Evolutionary conservation across 2,888 invertebrate species (phyloP).

Genomic region (Leptopilina syphax): DNA sequence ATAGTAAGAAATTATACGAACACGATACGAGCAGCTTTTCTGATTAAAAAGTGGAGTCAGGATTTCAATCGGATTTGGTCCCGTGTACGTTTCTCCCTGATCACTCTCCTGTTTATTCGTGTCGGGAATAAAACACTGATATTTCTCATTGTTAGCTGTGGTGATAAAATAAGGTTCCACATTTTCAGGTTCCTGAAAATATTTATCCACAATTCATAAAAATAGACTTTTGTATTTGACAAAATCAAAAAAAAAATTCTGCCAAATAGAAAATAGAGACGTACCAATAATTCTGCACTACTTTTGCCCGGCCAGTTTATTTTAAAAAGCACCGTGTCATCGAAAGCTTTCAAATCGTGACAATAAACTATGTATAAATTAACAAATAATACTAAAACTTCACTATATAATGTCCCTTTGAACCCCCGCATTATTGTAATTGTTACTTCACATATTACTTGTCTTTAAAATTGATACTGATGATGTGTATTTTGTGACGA

Average conservation of each 20-base stretch:
- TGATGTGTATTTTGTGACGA: not conserved
- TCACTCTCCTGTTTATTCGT: slow-evolving; percentile 79
- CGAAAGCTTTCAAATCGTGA: slow-evolving; percentile 87
- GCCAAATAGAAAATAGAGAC: slow-evolving; percentile 44
- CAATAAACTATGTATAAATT: slow-evolving; percentile 64
- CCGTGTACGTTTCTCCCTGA: slow-evolving; percentile 81
- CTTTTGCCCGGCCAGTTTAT: slow-evolving; percentile 86
- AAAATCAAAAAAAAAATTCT: too few relatives aligned
- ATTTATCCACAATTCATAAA: not conserved
- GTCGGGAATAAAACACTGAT: slow-evolving; percentile 89
- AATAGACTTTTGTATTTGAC: too few relatives aligned
- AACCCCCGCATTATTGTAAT: slow-evolving; percentile 25
- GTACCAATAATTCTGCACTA: slow-evolving; percentile 75
- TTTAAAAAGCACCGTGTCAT: slow-evolving; percentile 88
- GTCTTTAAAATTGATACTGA: not conserved
- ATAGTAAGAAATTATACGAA: slow-evolving; percentile 57
- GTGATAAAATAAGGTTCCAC: slow-evolving; percentile 83
- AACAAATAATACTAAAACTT: slow-evolving; percentile 49
- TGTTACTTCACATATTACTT: slow-evolving; percentile 22
- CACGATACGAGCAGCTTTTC: slow-evolving; percentile 89
- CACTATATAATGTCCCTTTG: slow-evolving; percentile 26
- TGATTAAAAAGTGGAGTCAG: slow-evolving; percentile 87
- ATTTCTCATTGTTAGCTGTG: slow-evolving; percentile 89
- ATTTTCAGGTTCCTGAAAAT: slow-evolving; percentile 69
- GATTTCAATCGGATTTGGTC: slow-evolving; percentile 87